Conservation (phyloP, 37 sponge, comb jelly and placozoan species). For the Aplysina aerophoba region DNA sequence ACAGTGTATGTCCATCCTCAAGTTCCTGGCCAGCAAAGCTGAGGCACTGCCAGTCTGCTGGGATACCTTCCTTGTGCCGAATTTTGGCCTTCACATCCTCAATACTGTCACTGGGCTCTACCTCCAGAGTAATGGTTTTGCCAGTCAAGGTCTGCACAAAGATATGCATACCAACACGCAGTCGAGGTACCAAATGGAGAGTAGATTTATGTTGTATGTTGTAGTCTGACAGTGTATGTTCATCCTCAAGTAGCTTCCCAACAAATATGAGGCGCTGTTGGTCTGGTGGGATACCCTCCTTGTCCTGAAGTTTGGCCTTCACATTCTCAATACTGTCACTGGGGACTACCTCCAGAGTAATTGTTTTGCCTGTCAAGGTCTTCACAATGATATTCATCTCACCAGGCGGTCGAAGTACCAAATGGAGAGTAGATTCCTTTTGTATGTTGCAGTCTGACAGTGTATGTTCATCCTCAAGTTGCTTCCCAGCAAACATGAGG, state of each 20-base stretch:
- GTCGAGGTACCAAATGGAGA: neutral
- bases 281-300: conserved; percentile 56
- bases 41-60: conserved; percentile 96
- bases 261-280: conserved; percentile 44
- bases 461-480: neutral
- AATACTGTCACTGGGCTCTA: conserved; percentile 93
- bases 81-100: conserved; percentile 97
- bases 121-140: conserved; percentile 96
- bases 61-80: conserved; percentile 96
- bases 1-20: conserved; percentile 14
- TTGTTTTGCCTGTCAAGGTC: conserved; percentile 41
- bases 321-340: conserved; percentile 32
- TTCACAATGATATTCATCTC: neutral
- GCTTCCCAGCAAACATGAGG: neutral
- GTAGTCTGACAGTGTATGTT: conserved; percentile 8
- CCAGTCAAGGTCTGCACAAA: conserved; percentile 98
- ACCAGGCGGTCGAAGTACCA: neutral
- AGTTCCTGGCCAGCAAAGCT: conserved; percentile 97
- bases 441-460: neutral
- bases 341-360: conserved; percentile 42
- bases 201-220: conserved; percentile 38
- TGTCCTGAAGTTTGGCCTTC: conserved; percentile 39
- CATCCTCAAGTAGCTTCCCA: conserved; percentile 8
- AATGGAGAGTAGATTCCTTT: neutral
- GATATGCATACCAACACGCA: conserved; percentile 85